Evolutionary conservation across 2,797 vertebrate genomes (phyloP).

Genomic region (Staurois parvus): DNA sequence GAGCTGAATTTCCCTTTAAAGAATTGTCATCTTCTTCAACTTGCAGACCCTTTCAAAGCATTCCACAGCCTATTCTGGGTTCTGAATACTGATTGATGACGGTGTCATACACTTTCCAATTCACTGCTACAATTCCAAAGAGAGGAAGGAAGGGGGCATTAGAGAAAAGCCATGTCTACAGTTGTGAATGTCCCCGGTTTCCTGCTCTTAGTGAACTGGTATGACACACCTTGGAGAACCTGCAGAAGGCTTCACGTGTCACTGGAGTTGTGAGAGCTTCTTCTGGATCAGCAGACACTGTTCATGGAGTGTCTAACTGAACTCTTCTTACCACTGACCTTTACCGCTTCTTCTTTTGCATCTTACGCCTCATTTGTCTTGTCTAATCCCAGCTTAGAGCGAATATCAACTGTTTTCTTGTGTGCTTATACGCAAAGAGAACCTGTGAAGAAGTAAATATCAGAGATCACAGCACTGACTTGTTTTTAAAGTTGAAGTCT

Average conservation of each 20-base stretch:
- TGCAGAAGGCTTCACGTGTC: conserved; percentile 47
- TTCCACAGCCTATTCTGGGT: not conserved
- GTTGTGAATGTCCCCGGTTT: conserved; percentile 25
- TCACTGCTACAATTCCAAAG: conserved; percentile 18
- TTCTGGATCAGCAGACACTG: conserved; percentile 31
- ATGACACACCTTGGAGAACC: conserved; percentile 34
- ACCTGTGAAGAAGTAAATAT: too few species aligned
- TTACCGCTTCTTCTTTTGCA: conserved; percentile 22
- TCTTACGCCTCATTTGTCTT: not conserved
- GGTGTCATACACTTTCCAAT: conserved; percentile 7
- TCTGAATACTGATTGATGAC: conserved; percentile 35
- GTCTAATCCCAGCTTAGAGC: conserved; percentile 1
- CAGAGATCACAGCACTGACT: too few species aligned
- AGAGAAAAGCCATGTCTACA: conserved; percentile 4
- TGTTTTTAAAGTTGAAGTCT: too few species aligned
- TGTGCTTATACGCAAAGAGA: not conserved
- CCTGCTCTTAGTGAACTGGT: conserved; percentile 42
- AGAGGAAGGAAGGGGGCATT: conserved; percentile 3
- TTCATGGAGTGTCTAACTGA: not conserved
- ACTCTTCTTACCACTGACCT: conserved; percentile 21
- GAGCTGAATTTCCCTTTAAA: too few species aligned
- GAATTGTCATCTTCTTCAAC: too few species aligned
- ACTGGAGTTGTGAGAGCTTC: conserved; percentile 28
- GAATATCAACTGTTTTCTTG: conserved; percentile 21
- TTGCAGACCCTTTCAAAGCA: too few species aligned